Conservation (phyloP, 2,113 vertebrate species). For the Artemisiospiza belli region DNA sequence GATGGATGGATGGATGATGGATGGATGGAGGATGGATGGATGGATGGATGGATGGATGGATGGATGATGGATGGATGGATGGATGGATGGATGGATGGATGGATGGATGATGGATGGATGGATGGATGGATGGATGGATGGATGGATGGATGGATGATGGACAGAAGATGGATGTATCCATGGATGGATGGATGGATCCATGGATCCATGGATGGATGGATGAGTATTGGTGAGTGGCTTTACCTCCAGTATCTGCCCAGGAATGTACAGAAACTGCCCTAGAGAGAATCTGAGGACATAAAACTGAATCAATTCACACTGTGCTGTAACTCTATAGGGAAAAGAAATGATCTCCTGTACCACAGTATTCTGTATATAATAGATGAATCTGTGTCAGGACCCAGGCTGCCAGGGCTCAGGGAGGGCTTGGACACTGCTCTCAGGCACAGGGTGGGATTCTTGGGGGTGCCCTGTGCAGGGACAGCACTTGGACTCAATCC, state of each 20-base stretch:
- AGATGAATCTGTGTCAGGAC: fast-evolving
- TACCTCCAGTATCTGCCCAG: background rate
- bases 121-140: background rate
- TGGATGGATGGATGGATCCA: background rate
- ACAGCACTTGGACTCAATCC: background rate
- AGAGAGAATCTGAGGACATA: background rate
- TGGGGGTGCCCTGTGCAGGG: background rate
- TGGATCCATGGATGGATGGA: background rate
- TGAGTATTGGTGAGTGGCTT: background rate
- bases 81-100: background rate
- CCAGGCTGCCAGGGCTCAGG: background rate
- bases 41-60: background rate
- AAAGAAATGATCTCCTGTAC: fast-evolving
- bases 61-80: no score
- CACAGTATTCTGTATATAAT: fast-evolving
- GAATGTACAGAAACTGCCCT: background rate
- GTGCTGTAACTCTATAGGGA: background rate
- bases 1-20: no score
- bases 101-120: background rate
- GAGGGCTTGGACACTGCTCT: background rate
- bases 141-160: background rate
- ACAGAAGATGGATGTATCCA: no score
- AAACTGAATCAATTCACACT: no score
- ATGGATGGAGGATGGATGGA: no score
- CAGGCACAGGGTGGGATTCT: background rate